Evolutionary conservation across 2,888 invertebrate species (phyloP), one percentile per base, ranked within the genome.

Genomic region (Netelia melanura): DNA sequence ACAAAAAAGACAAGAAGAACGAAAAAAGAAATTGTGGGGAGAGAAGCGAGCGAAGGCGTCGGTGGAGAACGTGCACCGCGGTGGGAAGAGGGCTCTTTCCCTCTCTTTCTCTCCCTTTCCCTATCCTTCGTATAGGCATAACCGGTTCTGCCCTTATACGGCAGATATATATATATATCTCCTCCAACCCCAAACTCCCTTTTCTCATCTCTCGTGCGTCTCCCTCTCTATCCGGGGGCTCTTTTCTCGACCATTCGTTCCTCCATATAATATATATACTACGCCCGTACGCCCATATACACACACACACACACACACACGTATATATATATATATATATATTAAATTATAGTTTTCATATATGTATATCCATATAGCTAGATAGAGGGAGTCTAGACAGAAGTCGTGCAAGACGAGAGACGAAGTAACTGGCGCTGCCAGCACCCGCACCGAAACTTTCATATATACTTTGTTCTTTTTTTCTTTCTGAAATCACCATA

Each of bases 1-100:
- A 81, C 81, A 81, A 71, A 81, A 82, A 83, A 70, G 61, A 74
- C 72, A 80, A 71, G 68, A 64, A 67, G 65, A 79, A 81, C 64
- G 68, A 86, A 82, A 54, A 83, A 44, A 61, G 74, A 84, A 77
- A 85, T 79, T 76, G 79, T 67, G 79, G 54, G 81, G 71, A 52
- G 70, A 86, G 80, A 78, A 81, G 81, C 84, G 79, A 81, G 81
- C 83, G 86, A 86, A 88, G 86, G 87, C 87, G 86, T 87, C 83
- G 86, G 86, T 83, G 86, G 79, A 86, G 68, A 82, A 83, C 77
- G 70, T 84, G 83, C 83, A 81, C 79, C 83, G 79, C 71, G 78
- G 83, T 84, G 83, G 84, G 83, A 83, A 68, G 75, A 81, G 65
- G 48, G 77, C 67, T n/a, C 25, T 79, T 21, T 30, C 30, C 30